Evolutionary conservation across 2,113 vertebrate genomes (phyloP), one percentile per base, ranked within the genome.

Genomic region (Brachyhypopomus gauderio): DNA sequence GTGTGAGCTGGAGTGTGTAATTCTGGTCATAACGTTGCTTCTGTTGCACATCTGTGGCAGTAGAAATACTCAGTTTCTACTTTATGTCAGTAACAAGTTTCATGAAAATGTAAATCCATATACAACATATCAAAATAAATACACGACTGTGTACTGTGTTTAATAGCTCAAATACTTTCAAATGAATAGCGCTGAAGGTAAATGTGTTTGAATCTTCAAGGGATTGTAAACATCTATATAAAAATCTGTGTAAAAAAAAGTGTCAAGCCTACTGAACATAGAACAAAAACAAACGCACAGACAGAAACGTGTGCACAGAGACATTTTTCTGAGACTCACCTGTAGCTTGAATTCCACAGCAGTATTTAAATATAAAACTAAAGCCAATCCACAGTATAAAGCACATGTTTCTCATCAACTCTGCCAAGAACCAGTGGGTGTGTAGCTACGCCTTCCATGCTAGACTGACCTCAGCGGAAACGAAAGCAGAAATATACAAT

Each of bases 311-410:
- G n/a, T 36, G 19, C 12, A 25, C 8, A 63, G 23, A 77, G 8
- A 19, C 9, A 64, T 16, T 30, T 30, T 25, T 52, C 11, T 25
- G 27, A 63, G 58, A 72, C 78, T 80, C 41, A 80, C 78, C 36
- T 2, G 5, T 19, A 11, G 58, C 20, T 0, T 63, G 41, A 63
- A 63, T 20, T 79, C 34, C 4, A 4, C 6, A 72, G 71, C 5
- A 72, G 30, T 48, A 62, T 80, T 41, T 25, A 72, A 25, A 34
- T 16, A 80, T 23, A 19, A 80, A 12, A 36, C 30, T 23, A 22
- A 72, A 52, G 6, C n/a, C 16, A 52, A 8, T 2, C 41, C 27
- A 19, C 45, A 2, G 12, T 4, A 9, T 23, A 27, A 63, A 6
- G 3, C 2, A 0, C 78, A 80, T 80, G 69, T 27, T 16, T 3